Conservation (phyloP, 2,797 vertebrate genomes). For the Dermochelys coriacea region DNA sequence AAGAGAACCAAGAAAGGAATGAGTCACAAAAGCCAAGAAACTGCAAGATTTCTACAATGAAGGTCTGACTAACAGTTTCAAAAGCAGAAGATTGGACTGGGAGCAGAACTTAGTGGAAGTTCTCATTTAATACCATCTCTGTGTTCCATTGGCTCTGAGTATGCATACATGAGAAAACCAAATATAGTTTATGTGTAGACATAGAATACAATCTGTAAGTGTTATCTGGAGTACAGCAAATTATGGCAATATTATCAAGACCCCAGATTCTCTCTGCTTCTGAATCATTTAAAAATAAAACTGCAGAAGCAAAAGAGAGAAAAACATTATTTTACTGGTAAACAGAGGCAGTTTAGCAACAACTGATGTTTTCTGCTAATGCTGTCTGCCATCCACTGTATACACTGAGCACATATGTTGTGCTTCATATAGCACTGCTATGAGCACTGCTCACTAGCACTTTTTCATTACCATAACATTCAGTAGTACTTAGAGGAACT, state of each 20-base stretch:
- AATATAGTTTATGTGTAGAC: neutral
- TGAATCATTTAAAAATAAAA: neutral
- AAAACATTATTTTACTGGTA: neutral
- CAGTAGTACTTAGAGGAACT: conserved; percentile 4
- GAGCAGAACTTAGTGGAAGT: neutral
- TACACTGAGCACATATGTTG: neutral
- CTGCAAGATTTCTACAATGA: neutral
- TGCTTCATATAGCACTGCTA: neutral
- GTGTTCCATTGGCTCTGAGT: neutral
- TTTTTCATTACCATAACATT: neutral
- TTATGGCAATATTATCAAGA: neutral
- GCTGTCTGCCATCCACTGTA: neutral
- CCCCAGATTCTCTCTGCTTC: neutral
- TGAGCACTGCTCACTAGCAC: neutral
- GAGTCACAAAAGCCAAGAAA: neutral
- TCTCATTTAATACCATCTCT: neutral
- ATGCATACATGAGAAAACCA: neutral
- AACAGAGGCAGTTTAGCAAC: neutral
- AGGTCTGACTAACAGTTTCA: neutral
- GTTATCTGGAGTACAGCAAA: neutral
- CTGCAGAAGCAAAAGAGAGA: neutral
- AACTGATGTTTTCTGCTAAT: conserved; percentile 31
- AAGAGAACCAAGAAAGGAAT: neutral
- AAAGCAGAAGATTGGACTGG: neutral
- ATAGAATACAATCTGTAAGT: neutral